A percentile compares a stretch with the other conserved stretches of the same genome.
Evolutionary conservation across 2,888 invertebrate species (phyloP).

Genomic region (Rhagonycha lutea): DNA sequence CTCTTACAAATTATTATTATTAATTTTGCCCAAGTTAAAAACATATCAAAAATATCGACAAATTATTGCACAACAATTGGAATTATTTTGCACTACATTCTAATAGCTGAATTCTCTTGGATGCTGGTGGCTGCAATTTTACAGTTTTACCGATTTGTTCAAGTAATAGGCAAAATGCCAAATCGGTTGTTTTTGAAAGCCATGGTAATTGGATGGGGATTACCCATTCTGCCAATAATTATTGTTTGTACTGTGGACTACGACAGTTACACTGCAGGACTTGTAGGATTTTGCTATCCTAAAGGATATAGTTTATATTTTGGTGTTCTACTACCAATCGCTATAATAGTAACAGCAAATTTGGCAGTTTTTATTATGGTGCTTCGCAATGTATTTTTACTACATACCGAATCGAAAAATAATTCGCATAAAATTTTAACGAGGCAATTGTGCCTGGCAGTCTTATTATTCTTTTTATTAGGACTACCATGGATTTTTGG

Average conservation of each 20-base stretch:
- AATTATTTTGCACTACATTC: slow-evolving; percentile 66
- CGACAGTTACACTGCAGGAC: slow-evolving; percentile 56
- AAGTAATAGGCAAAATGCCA: slow-evolving; percentile 64
- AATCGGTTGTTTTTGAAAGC: slow-evolving; percentile 66
- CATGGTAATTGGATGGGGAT: slow-evolving; percentile 67
- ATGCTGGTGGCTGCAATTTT: slow-evolving; percentile 72
- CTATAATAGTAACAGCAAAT: slow-evolving; percentile 60
- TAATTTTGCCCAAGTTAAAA: slow-evolving; percentile 5
- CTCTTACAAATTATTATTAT: slow-evolving; percentile 51
- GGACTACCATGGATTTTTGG: slow-evolving; percentile 67
- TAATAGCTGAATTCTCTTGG: slow-evolving; percentile 71
- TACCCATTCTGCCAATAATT: slow-evolving; percentile 60
- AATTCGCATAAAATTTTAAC: slow-evolving; percentile 56
- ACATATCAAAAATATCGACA: slow-evolving; percentile 45
- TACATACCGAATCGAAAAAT: slow-evolving; percentile 37
- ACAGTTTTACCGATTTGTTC: slow-evolving; percentile 69
- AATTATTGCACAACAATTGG: slow-evolving; percentile 63
- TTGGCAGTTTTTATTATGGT: slow-evolving; percentile 62
- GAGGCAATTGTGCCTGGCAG: slow-evolving; percentile 62
- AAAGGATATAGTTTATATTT: slow-evolving; percentile 60
- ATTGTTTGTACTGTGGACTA: slow-evolving; percentile 57
- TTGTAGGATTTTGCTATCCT: slow-evolving; percentile 60
- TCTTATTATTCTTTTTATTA: slow-evolving; percentile 63
- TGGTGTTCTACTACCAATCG: slow-evolving; percentile 61
- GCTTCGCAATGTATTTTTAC: slow-evolving; percentile 57